Conservation (phyloP, 1,140 invertebrate species). For the Samia ricini region DNA sequence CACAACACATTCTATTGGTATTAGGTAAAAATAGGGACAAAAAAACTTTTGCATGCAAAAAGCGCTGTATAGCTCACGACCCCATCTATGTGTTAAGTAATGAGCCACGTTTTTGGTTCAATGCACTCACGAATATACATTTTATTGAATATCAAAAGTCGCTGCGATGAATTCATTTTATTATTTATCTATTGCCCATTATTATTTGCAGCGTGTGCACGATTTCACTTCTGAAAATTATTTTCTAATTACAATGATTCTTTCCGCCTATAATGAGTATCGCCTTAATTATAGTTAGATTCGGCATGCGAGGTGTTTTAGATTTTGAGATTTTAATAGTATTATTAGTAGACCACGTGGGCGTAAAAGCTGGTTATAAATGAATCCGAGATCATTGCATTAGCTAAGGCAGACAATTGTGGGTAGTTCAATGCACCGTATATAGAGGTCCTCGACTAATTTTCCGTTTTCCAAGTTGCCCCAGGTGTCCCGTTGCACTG, state of each 20-base stretch:
- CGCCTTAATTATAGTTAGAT: neutral
- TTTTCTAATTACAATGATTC: neutral
- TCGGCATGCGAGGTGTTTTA: neutral
- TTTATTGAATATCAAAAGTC: constrained; percentile 58
- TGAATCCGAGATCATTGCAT: constrained; percentile 32
- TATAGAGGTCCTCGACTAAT: constrained; percentile 44
- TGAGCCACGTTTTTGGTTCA: constrained; percentile 73
- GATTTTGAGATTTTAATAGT: neutral
- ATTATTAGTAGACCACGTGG: constrained; percentile 16
- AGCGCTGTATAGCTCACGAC: constrained; percentile 52
- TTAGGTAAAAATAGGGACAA: constrained; percentile 45
- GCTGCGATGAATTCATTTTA: constrained; percentile 53
- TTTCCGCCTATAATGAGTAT: neutral
- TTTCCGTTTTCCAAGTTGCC: constrained; percentile 57
- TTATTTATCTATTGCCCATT: constrained; percentile 37
- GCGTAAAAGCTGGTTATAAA: constrained; percentile 23
- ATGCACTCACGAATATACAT: constrained; percentile 69
- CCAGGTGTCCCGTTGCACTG: constrained; percentile 14
- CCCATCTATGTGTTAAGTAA: constrained; percentile 61
- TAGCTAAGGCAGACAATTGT: constrained; percentile 36
- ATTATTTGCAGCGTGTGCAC: constrained; percentile 44
- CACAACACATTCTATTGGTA: constrained; percentile 51
- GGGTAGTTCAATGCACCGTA: constrained; percentile 49
- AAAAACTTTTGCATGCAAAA: constrained; percentile 53
- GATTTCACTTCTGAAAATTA: constrained; percentile 21